phyloP scores from a whole-genome alignment of 2,797 vertebrate species.

The Tiaroga cobitis region DNA sequence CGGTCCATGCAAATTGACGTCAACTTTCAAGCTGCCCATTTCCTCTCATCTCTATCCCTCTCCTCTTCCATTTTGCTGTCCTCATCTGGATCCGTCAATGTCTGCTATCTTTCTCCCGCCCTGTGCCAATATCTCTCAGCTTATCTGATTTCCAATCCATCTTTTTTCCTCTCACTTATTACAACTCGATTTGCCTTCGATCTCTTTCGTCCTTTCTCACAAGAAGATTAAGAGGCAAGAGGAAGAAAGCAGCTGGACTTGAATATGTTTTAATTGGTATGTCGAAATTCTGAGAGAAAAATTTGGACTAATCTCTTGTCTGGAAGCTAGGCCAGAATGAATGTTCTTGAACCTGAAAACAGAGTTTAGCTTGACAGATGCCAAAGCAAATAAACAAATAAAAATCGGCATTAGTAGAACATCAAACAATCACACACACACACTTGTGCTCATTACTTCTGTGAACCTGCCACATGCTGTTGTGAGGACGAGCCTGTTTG shows the following conservation, averaged over 20 bases:
- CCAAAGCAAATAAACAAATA: conserved; percentile 6
- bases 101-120: conserved; percentile 6
- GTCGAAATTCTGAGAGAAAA: conserved; percentile 4
- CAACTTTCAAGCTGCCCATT: neutral
- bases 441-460: neutral
- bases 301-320: conserved; percentile 1
- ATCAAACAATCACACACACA: conserved; percentile 2
- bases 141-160: conserved; percentile 11
- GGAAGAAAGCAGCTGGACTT: conserved; percentile 4
- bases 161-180: conserved; percentile 41
- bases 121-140: conserved; percentile 13
- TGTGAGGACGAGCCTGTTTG: conserved; percentile 4
- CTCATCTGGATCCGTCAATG: conserved; percentile 7
- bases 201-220: neutral
- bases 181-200: neutral
- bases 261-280: conserved; percentile 29
- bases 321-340: neutral
- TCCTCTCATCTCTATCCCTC: neutral
- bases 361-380: neutral
- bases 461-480: conserved; percentile 10
- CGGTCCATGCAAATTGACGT: neutral
- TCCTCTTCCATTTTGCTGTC: conserved; percentile 8
- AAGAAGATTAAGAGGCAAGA: conserved; percentile 17
- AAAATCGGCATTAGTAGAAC: conserved; percentile 16
- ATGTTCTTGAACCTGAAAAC: neutral